Evolutionary conservation across 2,113 vertebrate genomes (phyloP).

Genomic region (Aix galericulata): DNA sequence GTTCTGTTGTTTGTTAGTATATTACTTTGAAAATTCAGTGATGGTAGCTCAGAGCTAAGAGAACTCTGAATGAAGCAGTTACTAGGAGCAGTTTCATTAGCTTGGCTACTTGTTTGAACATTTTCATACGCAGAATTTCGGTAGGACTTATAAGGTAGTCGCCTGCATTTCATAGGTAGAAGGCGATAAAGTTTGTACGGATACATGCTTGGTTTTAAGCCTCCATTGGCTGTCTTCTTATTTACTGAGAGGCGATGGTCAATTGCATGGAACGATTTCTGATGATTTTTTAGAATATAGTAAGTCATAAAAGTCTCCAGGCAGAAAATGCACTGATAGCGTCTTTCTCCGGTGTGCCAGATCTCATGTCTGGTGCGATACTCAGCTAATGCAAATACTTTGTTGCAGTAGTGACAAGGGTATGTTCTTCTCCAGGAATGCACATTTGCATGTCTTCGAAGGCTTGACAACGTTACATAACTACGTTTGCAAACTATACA

Average conservation of each 20-base stretch:
- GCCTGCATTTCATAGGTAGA: conserved; percentile 94
- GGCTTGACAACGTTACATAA: conserved; percentile 94
- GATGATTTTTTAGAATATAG: conserved; percentile 97
- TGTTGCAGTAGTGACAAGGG: conserved; percentile 97
- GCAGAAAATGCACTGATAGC: conserved; percentile 98
- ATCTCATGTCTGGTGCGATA: conserved; percentile 98
- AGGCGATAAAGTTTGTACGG: conserved; percentile 97
- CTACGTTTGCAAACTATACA: conserved; percentile 94
- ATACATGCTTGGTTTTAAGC: conserved; percentile 90
- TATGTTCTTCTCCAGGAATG: conserved; percentile 98
- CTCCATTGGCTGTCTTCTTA: conserved; percentile 90
- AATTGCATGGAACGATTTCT: conserved; percentile 97
- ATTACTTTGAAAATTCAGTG: conserved; percentile 79
- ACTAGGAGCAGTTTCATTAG: conserved; percentile 55
- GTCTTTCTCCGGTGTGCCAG: conserved; percentile 97
- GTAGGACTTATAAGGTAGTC: conserved; percentile 90
- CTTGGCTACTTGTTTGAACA: conserved; percentile 70
- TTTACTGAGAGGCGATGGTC: conserved; percentile 91
- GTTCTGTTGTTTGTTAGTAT: conserved; percentile 64
- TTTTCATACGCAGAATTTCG: conserved; percentile 83
- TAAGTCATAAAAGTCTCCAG: conserved; percentile 98
- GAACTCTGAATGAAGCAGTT: conserved; percentile 69
- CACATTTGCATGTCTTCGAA: conserved; percentile 95
- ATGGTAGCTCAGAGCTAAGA: conserved; percentile 74
- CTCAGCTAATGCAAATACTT: conserved; percentile 97